Conservation (phyloP, 2,113 vertebrate species). For the Toxostoma redivivum region DNA sequence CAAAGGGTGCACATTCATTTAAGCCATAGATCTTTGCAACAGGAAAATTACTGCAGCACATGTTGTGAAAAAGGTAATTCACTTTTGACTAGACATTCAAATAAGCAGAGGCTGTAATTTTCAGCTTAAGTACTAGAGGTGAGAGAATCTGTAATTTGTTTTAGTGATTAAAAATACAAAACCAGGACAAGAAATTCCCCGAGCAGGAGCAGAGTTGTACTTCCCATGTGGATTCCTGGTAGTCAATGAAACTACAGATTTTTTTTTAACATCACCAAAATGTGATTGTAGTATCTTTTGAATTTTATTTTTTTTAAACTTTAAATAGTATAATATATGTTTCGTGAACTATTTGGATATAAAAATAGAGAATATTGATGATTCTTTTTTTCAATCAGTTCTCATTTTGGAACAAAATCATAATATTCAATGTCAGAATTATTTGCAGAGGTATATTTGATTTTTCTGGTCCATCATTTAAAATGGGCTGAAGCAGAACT, state of each 20-base stretch:
- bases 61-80: neutral
- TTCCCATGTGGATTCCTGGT: neutral
- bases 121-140: neutral
- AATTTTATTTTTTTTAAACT: neutral
- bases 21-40: neutral
- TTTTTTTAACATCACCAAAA: neutral
- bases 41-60: neutral
- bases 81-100: neutral
- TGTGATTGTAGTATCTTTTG: neutral
- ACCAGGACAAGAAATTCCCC: neutral
- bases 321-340: neutral
- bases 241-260: neutral
- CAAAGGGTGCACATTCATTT: neutral
- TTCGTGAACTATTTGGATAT: neutral
- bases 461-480: neutral
- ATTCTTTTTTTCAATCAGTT: neutral
- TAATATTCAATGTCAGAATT: neutral
- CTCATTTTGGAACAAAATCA: neutral
- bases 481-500: neutral
- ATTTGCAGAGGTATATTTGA: neutral
- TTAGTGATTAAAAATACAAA: slow-evolving; percentile 1
- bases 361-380: neutral
- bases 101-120: neutral
- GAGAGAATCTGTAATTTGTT: neutral
- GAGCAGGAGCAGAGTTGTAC: neutral